Evolutionary conservation across 2,113 vertebrate species (phyloP), one percentile per base, ranked within the genome.

Genomic region (Ptilorrhoa leucosticta): DNA sequence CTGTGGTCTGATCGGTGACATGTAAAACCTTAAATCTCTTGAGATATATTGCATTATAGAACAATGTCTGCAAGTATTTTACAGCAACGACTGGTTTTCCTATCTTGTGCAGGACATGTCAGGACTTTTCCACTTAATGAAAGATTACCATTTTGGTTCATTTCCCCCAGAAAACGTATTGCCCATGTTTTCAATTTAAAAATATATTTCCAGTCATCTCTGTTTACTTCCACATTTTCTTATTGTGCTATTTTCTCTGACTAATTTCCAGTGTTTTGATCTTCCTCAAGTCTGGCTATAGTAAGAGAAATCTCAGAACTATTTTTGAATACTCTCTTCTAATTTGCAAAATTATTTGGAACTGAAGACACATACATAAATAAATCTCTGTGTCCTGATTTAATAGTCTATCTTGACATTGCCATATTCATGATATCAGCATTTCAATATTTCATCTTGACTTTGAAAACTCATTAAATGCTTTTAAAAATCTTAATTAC

Each of bases 381-480:
- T 61, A 78, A 51, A 51, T 48, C 3, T 76, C 12, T 18, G 3
- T 26, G n/a, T 3, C 3, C 26, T 88, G 22, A 51, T 86, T 77
- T 80, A 73, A 54, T 45, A 69, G 10, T 53, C 30, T 82, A 3
- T 21, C 35, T 58, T 80, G 21, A 77, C 7, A 37, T 31, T 13
- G 21, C 20, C 17, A 13, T 83, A 47, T 72, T 68, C 0, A 39
- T 68, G 16, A 31, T 79, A 50, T 28, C 15, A 31, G 3, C 50
- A 72, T 54, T 93, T 96, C 70, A 93, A 13, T 94, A 24, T 68
- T 53, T 79, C 68, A 80, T 95, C 35, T 70, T 94, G 72, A 42
- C 11, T 66, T 75, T 87, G 5, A n/a, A 94, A 94, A 80, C 16
- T 82, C 48, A 87, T 76, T 45, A 80, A 44, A 7, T 30, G 2